Evolutionary conservation across 1,140 invertebrate genomes (phyloP), one percentile per base, ranked within the genome.

Genomic region (Polypedilum pembai): DNA sequence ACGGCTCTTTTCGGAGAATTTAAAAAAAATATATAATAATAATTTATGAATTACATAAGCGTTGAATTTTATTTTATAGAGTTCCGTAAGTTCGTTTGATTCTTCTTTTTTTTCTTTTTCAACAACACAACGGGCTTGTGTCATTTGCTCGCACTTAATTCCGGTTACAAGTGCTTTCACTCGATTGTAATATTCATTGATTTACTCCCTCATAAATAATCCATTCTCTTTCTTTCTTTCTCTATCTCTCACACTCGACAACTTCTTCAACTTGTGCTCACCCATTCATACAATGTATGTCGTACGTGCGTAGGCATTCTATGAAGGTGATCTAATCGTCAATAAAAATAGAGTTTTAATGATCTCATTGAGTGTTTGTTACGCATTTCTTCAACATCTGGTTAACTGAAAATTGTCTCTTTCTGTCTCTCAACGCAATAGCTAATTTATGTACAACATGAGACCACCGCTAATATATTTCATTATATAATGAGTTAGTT

Each of bases 281-380:
- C 4, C n/a, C 12, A 56, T 56, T 56, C 45, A 56, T 56, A n/a
- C 45, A 56, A n/a, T 56, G 45, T n/a, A 56, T 56, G 45, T 56
- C n/a, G 45, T 56, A 12, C 3, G 65, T 69, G 65, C 17, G 65
- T 69, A 69, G 65, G 65, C 17, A 21, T 56, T n/a, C 65, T 10
- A n/a, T 18, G 18, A 18, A 69, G 65, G 65, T 69, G 65, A 69
- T 69, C 65, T 69, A 69, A 69, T 69, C 17, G 15, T 56, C 20
- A 69, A 69, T 69, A 69, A 69, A 69, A 69, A 69, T 69, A 69
- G 65, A n/a, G 65, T 20, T 20, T 69, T 69, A 69, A 69, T 69
- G 65, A 69, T 69, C 65, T 69, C 65, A 69, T 18, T 69, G 17
- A 69, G 8, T 10, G 17, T 8, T 33, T 20, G 20, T 69, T 20